Evolutionary conservation across 1,140 invertebrate genomes (phyloP), one percentile per base, ranked within the genome.

Genomic region (Pachyrhynchus sulphureomaculatus): DNA sequence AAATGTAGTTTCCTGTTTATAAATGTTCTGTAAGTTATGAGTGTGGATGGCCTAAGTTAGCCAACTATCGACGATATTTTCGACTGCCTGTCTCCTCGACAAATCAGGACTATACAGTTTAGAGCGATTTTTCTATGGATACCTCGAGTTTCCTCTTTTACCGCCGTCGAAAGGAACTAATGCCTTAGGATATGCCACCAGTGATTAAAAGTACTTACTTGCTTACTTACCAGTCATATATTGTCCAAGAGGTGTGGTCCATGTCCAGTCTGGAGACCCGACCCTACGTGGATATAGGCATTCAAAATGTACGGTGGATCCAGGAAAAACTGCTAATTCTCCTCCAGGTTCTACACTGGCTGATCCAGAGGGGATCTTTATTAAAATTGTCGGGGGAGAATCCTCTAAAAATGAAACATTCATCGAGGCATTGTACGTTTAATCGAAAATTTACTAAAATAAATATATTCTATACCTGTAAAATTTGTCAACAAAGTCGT

Each of bases 231-330:
- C 89, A 64, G 88, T 89, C 10, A 83, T 78, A 72, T 92, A 90
- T 72, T 88, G 84, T 61, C 88, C 83, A 63, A 86, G 84, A 9
- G 82, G 86, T 32, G 90, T 88, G 0, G 90, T 92, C 90, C 91
- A 94, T n/a, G 85, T 88, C 92, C 92, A 94, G 60, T 90, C 88
- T 0, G 92, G 92, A 56, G 88, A 88, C 1, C 91, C 91, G 20
- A 88, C 73, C 32, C 83, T 79, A 51, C 90, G 78, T 0, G 86
- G 84, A 68, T 88, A 90, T 49, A 94, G 81, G 70, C 92, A 95
- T 72, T 93, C 91, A 41, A 95, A 78, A 72, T 92, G 88, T 0
- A 94, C 72, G 0, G 91, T 90, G 64, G 88, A 90, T 60, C 89
- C 89, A 0, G 91, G 91, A 55, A 87, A 89, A 15, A 94, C 87